Evolutionary conservation across 1,140 invertebrate genomes (phyloP).

Genomic region (Heterodera carotae): DNA sequence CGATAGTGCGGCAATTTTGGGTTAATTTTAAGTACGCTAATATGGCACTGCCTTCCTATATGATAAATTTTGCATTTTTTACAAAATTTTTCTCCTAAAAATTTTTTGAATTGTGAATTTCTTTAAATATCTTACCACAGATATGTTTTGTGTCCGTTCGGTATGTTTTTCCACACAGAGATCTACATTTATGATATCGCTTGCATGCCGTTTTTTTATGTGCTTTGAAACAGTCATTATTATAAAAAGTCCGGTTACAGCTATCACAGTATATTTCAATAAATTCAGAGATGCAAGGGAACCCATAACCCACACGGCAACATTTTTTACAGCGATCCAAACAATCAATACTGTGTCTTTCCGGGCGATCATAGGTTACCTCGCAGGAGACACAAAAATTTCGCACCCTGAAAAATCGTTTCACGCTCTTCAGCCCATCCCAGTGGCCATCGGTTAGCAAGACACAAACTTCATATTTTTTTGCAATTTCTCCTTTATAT

Average conservation of each 20-base stretch:
- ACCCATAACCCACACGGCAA: neutral
- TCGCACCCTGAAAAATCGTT: neutral
- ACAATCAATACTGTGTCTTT: neutral
- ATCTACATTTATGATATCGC: neutral
- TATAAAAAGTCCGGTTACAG: neutral
- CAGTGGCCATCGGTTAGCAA: neutral
- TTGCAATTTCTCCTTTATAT: neutral
- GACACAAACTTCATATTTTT: neutral
- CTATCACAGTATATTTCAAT: neutral
- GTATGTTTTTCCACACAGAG: neutral
- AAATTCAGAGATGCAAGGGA: neutral
- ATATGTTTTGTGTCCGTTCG: neutral
- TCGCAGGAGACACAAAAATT: conserved; percentile 9
- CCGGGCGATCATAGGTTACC: neutral
- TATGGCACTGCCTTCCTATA: neutral
- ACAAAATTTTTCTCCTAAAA: neutral
- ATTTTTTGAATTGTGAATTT: no score
- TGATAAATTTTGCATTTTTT: neutral
- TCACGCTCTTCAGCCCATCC: neutral
- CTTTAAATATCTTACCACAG: neutral
- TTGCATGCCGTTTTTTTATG: neutral
- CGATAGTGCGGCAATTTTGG: neutral
- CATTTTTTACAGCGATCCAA: neutral
- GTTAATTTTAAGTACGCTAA: neutral
- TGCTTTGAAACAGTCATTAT: neutral